Base-by-base conservation (phyloP, 2,888 invertebrate genomes). In the Tricholauxania praeusta region DNA sequence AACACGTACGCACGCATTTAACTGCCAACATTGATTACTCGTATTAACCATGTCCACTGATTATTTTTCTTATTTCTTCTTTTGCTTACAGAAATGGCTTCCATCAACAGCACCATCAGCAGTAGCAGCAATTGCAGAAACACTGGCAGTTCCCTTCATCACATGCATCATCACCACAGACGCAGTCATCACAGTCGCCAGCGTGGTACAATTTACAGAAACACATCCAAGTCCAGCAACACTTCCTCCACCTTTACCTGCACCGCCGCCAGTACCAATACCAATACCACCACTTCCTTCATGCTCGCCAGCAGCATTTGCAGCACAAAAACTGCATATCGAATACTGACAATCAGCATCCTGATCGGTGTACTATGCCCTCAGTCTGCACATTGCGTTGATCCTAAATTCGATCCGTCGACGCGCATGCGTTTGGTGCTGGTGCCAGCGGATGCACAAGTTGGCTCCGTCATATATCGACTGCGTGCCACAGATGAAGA, bases 401-500 rank as follows among this genome's bases (percentile, higher is more conserved):
- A 93, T 85, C 95, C 96, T 72, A 91, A 93, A 83, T 95, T 96
- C 89, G 96, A 96, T 88, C 92, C 93, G 75, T 92, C 93, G 81
- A 94, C 95, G 78, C 91, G 93, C 82, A 94, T 96, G 92, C 90
- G 93, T 82, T 90, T 94, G 79, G 93, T 95, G 76, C 89, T 95
- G 72, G 92, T 96, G 74, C 96, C 96, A 71, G 92, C 94, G 66
- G 95, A 96, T 87, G 94, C 94, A 64, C 91, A 93, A 81, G 91
- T 94, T 80, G 94, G 94, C 81, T 93, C 95, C 72, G 93, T 95
- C 84, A 93, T 97, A 87, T 96, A 96, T 89, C 90, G 96, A 81
- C 91, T 96, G 80, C 91, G 95, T 83, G 96, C 95, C 76, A 93
- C 93, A 79, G 96, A 96, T 86, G 93, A 95, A 74, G 93, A 94